Base-by-base conservation (phyloP, 2,113 vertebrate species). In the Thamnophis sirtalis region DNA sequence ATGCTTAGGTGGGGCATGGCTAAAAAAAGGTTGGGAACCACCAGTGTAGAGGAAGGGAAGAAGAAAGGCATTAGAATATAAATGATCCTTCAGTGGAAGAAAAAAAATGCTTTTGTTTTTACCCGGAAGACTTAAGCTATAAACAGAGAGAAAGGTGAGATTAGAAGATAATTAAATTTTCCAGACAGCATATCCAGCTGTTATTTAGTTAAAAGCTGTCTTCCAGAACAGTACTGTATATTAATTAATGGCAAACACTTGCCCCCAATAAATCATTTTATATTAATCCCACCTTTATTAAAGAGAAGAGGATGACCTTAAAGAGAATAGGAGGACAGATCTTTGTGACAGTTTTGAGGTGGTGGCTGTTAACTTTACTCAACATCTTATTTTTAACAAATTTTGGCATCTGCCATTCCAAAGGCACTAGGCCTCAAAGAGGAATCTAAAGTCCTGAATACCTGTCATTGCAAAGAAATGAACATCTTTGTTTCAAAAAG, bases 151-250 rank as follows among this genome's bases (percentile, higher is more conserved):
- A 60, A 84, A 49, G 51, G 2, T 87, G 86, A 80, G 68, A 89
- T 51, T 92, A 92, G 49, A 89, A 54, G 26, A 84, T 60, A 53
- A 95, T 88, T 93, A 92, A 92, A 94, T 96, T 94, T 96, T 55
- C 92, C 89, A 86, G 93, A 92, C 93, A 93, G 95, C 84, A 95
- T 94, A 89, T 38, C 56, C 88, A 90, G 55, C 58, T 73, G 85
- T 92, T 94, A 96, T 93, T 94, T 88, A 95, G 89, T 91, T 93
- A 93, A 89, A 95, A 55, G 51, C 26, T 94, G 84, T 90, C 93
- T 95, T 95, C 89, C 92, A 95, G 94, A 87, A 92, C 55, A 28
- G 85, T 91, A 88, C 86, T 68, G 11, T 63, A 63, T 63, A 33
- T 49, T 94, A 93, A 94, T 91, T 91, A 95, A 93, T n/a, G 56